These are phyloP conservation scores for Zalophus californianus DNA, from an alignment of 2,797 vertebrate species.

Conservation along the genomic window DNA sequence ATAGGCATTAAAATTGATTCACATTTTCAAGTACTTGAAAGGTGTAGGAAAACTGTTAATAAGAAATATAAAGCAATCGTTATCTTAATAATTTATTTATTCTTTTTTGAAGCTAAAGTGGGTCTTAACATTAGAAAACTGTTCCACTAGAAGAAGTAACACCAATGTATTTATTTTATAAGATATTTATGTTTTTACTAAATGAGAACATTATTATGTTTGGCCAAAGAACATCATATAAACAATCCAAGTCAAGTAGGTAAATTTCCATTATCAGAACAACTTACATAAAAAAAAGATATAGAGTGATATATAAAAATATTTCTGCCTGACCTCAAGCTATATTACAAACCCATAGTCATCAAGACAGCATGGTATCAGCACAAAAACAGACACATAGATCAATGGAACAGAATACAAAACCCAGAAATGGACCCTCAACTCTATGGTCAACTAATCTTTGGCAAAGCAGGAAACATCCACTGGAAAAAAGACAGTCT, in stretches of 20 bases:
- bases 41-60: background rate
- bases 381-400: too few relatives aligned
- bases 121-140: background rate
- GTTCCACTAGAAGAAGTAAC: background rate
- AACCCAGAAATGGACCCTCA: too few relatives aligned
- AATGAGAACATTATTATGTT: background rate
- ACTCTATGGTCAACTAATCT: too few relatives aligned
- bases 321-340: too few relatives aligned
- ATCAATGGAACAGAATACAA: too few relatives aligned
- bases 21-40: background rate
- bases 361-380: too few relatives aligned
- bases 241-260: background rate
- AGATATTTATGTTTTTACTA: background rate
- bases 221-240: background rate
- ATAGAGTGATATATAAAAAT: background rate
- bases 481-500: too few relatives aligned
- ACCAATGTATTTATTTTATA: background rate
- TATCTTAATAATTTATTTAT: slow-evolving; percentile 27
- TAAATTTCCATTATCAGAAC: background rate
- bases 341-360: too few relatives aligned
- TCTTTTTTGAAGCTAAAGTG: background rate
- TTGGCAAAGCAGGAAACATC: too few relatives aligned
- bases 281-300: background rate
- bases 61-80: background rate
- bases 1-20: background rate